Percentiles rank a stretch among this genome's conserved stretches.
Conservation (phyloP, 2,797 vertebrate species). For the Chaunax sp. region DNA sequence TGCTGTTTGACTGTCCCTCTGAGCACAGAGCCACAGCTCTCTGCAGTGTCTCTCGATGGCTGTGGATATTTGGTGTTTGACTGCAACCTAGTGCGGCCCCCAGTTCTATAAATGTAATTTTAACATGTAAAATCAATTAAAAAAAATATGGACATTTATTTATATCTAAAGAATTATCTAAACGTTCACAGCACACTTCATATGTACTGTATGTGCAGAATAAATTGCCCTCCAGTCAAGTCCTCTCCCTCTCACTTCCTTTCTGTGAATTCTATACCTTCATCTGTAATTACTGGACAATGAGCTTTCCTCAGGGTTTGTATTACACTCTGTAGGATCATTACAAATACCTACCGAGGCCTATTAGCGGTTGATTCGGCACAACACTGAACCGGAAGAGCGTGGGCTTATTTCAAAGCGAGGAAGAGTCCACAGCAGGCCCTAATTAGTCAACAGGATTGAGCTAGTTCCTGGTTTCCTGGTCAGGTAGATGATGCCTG, state of each 20-base stretch:
- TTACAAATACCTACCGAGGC: slow-evolving; percentile 72
- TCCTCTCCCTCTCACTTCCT: slow-evolving; percentile 25
- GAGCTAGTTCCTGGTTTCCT: slow-evolving; percentile 55
- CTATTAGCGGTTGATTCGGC: slow-evolving; percentile 68
- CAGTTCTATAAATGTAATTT: slow-evolving; percentile 24
- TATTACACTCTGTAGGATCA: slow-evolving; percentile 57
- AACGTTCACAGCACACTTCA: slow-evolving; percentile 16
- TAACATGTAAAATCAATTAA: no score
- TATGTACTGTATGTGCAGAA: slow-evolving; percentile 1
- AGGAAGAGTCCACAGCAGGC: slow-evolving; percentile 41
- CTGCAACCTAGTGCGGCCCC: background rate
- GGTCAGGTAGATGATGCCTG: slow-evolving; percentile 64
- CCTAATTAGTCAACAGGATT: slow-evolving; percentile 57
- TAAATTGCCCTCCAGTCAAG: slow-evolving; percentile 21
- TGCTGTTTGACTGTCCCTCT: slow-evolving; percentile 46
- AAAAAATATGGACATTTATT: no score
- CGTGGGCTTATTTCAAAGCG: slow-evolving; percentile 64
- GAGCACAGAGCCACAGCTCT: slow-evolving; percentile 44
- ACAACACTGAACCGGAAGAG: slow-evolving; percentile 52
- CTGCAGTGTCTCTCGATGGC: slow-evolving; percentile 18
- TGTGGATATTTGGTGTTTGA: slow-evolving; percentile 6
- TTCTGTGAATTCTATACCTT: slow-evolving; percentile 39
- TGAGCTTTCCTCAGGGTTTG: slow-evolving; percentile 61
- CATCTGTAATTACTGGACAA: slow-evolving; percentile 60
- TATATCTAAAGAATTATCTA: slow-evolving; percentile 2